Evolutionary conservation across 1,140 invertebrate species (phyloP).

Genomic region (Cydia strobilella): DNA sequence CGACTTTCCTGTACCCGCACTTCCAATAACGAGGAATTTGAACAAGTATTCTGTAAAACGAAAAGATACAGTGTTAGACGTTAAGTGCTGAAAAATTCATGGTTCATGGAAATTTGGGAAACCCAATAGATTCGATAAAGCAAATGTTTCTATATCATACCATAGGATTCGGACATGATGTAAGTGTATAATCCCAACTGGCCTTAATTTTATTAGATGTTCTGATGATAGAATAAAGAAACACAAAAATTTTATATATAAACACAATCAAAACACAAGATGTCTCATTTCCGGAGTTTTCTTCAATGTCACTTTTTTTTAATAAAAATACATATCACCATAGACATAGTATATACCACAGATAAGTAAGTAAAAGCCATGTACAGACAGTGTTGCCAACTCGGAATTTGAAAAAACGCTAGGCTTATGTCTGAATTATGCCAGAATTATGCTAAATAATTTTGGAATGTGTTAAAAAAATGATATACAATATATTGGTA

Average conservation of each 20-base stretch:
- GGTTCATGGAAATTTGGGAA: no score
- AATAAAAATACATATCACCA: background rate
- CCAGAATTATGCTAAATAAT: no score
- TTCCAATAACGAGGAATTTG: conserved; percentile 92
- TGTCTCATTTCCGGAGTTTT: conserved; percentile 15
- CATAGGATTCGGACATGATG: conserved; percentile 42
- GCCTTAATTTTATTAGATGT: background rate
- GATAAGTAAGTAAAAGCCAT: no score
- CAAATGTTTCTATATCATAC: conserved; percentile 24
- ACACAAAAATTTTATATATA: background rate
- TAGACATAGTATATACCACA: no score
- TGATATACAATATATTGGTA: no score
- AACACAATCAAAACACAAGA: conserved; percentile 22
- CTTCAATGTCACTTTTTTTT: background rate
- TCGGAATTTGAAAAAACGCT: no score
- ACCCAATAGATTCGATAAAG: background rate
- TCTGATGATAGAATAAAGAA: background rate
- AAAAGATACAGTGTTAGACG: conserved; percentile 37
- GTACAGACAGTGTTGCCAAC: no score
- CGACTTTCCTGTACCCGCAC: conserved; percentile 92
- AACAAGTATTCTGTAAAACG: conserved; percentile 87
- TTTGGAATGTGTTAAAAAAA: no score
- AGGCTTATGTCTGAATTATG: no score
- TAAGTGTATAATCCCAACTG: conserved; percentile 26
- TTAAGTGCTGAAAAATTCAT: background rate